phyloP scores from a whole-genome alignment of 2,113 vertebrate species.

The Piprites chloris region DNA sequence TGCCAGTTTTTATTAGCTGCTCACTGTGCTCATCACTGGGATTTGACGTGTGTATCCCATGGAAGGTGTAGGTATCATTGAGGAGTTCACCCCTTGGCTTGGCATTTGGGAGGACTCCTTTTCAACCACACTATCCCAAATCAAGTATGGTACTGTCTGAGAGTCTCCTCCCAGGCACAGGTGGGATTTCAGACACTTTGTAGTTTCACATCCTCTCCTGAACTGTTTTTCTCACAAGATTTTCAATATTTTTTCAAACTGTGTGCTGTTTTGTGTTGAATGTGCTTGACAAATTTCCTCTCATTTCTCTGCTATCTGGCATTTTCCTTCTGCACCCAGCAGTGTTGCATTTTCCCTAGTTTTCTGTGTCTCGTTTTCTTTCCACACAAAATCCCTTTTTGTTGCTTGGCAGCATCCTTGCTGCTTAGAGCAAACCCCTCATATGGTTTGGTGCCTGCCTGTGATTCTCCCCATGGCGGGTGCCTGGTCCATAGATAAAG shows the following conservation, averaged over 20 bases:
- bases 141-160: background rate
- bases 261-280: background rate
- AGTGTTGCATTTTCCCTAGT: background rate
- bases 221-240: background rate
- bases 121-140: background rate
- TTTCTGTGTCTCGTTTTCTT: background rate
- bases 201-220: background rate
- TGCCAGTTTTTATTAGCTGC: background rate
- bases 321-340: background rate
- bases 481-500: background rate
- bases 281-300: background rate
- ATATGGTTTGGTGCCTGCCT: background rate
- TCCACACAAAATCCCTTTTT: background rate
- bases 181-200: background rate
- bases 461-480: background rate
- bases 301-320: background rate
- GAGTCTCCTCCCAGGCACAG: background rate
- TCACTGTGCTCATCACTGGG: background rate
- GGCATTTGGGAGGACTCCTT: background rate
- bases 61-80: background rate
- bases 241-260: background rate
- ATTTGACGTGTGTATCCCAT: background rate
- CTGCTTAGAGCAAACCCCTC: background rate
- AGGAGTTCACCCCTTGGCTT: background rate
- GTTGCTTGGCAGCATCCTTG: background rate